Evolutionary conservation across 2,888 invertebrate genomes (phyloP).

Genomic region (Diplolepis rosae): DNA sequence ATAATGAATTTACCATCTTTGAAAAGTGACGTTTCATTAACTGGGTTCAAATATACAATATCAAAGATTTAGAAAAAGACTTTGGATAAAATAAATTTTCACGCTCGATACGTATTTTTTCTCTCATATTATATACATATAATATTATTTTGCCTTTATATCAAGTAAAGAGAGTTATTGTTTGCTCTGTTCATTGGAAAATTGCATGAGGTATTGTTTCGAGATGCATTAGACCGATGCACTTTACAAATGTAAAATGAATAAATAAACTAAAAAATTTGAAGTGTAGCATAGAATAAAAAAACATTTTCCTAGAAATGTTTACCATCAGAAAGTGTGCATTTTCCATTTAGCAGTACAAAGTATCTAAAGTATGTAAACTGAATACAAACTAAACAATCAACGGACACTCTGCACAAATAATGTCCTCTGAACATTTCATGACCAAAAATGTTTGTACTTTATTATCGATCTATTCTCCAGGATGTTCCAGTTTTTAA

Average conservation of each 20-base stretch:
- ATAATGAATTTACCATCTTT: no score
- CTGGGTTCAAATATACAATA: no score
- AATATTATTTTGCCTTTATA: not conserved
- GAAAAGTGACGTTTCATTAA: no score
- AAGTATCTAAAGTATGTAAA: no score
- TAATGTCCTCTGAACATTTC: not conserved
- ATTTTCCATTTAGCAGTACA: not conserved
- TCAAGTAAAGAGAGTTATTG: not conserved
- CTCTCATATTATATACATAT: not conserved
- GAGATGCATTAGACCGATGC: conserved; percentile 19
- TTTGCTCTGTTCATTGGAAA: conserved; percentile 29
- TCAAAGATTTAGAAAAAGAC: no score
- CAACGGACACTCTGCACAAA: not conserved
- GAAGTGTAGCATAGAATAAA: conserved; percentile 1
- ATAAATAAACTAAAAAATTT: conserved; percentile 22
- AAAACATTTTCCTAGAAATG: not conserved
- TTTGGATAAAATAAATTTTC: no score
- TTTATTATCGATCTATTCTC: not conserved
- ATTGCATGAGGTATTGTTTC: conserved; percentile 16
- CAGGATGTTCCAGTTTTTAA: not conserved
- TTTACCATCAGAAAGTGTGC: not conserved
- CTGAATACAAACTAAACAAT: conserved; percentile 6
- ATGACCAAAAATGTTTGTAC: not conserved
- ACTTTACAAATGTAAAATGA: conserved; percentile 16
- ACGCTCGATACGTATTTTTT: not conserved